Conservation (phyloP, 2,888 invertebrate genomes). For the Brachypterus glaber region DNA sequence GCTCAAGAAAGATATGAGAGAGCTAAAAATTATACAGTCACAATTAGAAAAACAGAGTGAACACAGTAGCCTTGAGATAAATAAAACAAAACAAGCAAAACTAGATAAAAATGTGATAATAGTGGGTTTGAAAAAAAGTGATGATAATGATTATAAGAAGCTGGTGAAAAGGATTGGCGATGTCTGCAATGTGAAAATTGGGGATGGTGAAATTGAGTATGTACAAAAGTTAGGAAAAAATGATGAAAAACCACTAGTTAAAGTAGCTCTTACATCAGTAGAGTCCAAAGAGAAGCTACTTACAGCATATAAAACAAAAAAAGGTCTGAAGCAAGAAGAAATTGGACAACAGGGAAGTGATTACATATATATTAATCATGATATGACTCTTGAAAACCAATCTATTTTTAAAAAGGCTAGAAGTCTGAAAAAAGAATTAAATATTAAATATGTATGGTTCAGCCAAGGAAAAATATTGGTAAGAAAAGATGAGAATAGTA, state of each 20-base stretch:
- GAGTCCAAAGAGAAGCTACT: background rate
- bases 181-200: background rate
- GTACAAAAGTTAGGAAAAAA: background rate
- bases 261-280: background rate
- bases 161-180: background rate
- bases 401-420: background rate
- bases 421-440: background rate
- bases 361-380: background rate
- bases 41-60: background rate
- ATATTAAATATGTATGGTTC: background rate
- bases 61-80: background rate
- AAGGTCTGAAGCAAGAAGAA: background rate
- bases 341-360: background rate
- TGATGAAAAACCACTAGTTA: background rate
- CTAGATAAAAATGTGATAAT: background rate
- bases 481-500: background rate
- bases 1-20: background rate
- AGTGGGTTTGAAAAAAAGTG: background rate
- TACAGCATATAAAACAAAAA: background rate
- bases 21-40: background rate
- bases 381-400: conserved; percentile 1
- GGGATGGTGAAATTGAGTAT: background rate
- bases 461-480: background rate
- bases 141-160: background rate
- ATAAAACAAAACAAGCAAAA: conserved; percentile 1